A percentile compares a stretch with the other conserved stretches of the same genome.
These are phyloP conservation scores for Diarsia brunnea DNA, from an alignment of 2,888 invertebrate genomes.

Conservation along the genomic window DNA sequence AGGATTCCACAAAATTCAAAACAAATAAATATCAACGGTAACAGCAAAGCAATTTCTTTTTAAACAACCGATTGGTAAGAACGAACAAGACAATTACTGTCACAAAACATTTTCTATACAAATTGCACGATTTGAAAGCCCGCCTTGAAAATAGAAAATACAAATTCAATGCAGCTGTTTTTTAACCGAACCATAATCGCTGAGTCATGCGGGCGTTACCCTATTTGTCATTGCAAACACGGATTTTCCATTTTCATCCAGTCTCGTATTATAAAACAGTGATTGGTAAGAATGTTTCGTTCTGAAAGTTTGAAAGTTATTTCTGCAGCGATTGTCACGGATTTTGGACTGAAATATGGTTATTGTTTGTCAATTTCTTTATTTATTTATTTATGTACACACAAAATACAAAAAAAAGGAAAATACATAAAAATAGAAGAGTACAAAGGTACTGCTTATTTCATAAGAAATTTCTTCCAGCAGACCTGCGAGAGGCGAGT, in stretches of 20 bases:
- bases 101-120: conserved; percentile 6
- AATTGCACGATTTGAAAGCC: background rate
- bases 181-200: conserved; percentile 13
- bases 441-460: too few species aligned
- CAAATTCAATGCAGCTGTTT: conserved; percentile 15
- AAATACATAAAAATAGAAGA: too few species aligned
- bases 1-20: background rate
- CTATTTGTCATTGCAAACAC: conserved; percentile 56
- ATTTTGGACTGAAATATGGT: background rate
- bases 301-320: background rate
- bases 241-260: conserved; percentile 59
- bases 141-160: conserved; percentile 15
- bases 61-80: conserved; percentile 12
- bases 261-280: conserved; percentile 9
- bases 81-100: conserved; percentile 12
- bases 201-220: conserved; percentile 33
- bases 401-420: too few species aligned
- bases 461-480: too few species aligned
- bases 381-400: too few species aligned
- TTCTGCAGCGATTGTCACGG: background rate
- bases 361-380: background rate
- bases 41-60: conserved; percentile 9
- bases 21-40: background rate
- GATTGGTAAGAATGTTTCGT: conserved; percentile 37
- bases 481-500: too few species aligned